Conservation (phyloP, 37 sponge, comb jelly and placozoan species). For the Ianthella basta region DNA sequence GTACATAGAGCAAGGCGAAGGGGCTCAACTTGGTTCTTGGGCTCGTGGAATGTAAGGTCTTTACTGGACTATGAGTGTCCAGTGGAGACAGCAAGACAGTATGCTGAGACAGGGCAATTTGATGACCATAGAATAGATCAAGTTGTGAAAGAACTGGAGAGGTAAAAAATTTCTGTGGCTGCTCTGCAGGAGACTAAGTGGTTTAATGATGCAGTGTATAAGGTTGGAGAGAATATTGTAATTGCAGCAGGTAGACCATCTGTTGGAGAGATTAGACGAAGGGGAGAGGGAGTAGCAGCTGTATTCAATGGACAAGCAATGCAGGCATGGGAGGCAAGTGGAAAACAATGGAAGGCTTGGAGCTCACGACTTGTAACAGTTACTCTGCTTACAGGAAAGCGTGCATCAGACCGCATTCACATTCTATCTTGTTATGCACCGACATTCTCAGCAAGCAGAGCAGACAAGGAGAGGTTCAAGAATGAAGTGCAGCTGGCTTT, state of each 20-base stretch:
- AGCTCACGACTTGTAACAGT: constrained; percentile 26
- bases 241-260: constrained; percentile 37
- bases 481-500: constrained; percentile 19
- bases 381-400: not conserved
- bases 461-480: constrained; percentile 10
- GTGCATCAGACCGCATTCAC: not conserved
- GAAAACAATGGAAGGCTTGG: constrained; percentile 52
- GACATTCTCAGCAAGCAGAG: constrained; percentile 20
- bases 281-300: constrained; percentile 55
- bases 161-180: not conserved
- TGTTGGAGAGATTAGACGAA: constrained; percentile 11
- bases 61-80: too few species aligned
- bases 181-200: constrained; percentile 30
- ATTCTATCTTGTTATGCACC: constrained; percentile 28
- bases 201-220: constrained; percentile 30
- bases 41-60: too few species aligned
- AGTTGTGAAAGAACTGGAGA: not conserved
- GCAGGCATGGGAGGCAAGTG: constrained; percentile 38
- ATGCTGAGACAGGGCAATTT: too few species aligned
- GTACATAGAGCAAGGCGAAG: too few species aligned
- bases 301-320: constrained; percentile 28
- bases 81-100: too few species aligned
- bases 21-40: too few species aligned
- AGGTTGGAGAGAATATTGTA: constrained; percentile 30
- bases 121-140: constrained; percentile 4